Base-by-base conservation (phyloP, 2,113 vertebrate genomes). In the Mobula birostris region DNA sequence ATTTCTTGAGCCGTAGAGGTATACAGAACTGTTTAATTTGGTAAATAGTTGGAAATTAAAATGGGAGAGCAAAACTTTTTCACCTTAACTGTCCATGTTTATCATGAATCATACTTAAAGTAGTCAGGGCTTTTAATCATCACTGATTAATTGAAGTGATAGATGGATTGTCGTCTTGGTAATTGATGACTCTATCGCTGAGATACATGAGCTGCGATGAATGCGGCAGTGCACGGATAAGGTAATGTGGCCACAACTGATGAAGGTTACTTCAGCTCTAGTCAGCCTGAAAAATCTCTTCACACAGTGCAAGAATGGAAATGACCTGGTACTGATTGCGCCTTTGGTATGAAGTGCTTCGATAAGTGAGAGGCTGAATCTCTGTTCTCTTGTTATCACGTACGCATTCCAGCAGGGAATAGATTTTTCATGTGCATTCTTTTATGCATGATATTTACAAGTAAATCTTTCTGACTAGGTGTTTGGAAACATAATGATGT, bases 91-190 rank as follows among this genome's bases (percentile, higher is more conserved):
- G 94, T 94, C 90, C 94, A 79, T 48, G 72, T 70, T 80, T 87
- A 68, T 58, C 68, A 32, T 70, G 32, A 83, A 94, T 92, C 94
- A 94, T 94, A 94, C 61, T 72, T 88, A 80, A 90, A 94, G 94
- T 94, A 94, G 93, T 94, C 19, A 29, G 32, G 94, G 93, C n/a
- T 36, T 92, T 92, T 92, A 94, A 94, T 94, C 94, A 95, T 80
- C 88, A 40, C 82, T 74, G 94, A 94, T 95, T 94, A 95, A 95
- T 95, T 94, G 94, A 94, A 94, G 87, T 94, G 94, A 95, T 94
- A 94, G 14, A 85, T 82, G 94, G 63, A 63, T 79, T 94, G 80
- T 93, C 94, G 61, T 94, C 94, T 90, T 74, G 5, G 94, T 95
- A 95, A 94, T 94, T 95, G 94, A 95, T 95, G 94, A 94, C 94